Evolutionary conservation across 2,113 vertebrate genomes (phyloP).

Genomic region (Lampris megalopsis): DNA sequence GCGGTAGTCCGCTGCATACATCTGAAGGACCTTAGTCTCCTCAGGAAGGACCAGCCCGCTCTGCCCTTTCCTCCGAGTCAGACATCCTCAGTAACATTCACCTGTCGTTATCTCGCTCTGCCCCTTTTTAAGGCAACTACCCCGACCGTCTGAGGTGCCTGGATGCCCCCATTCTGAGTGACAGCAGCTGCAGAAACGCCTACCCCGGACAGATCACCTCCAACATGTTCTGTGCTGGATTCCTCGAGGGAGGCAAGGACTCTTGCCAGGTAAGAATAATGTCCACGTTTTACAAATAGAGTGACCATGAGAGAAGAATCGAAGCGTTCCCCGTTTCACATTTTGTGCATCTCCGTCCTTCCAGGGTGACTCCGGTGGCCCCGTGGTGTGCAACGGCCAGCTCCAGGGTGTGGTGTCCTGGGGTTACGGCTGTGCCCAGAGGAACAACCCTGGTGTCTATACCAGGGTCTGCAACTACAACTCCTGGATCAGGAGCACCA

Average conservation of each 20-base stretch:
- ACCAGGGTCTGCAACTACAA: constrained; percentile 86
- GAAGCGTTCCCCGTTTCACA: constrained; percentile 5
- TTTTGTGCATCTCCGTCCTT: constrained; percentile 30
- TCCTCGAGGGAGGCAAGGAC: constrained; percentile 90
- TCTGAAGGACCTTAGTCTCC: too few species aligned
- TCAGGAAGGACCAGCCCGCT: too few species aligned
- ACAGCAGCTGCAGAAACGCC: constrained; percentile 68
- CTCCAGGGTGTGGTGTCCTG: constrained; percentile 91
- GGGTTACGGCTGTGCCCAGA: constrained; percentile 86
- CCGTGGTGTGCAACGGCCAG: constrained; percentile 81
- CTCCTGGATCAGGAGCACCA: constrained; percentile 81
- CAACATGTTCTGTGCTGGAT: constrained; percentile 92
- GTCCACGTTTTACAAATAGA: neutral
- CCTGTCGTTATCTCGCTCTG: neutral
- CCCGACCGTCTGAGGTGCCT: constrained; percentile 87
- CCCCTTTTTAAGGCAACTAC: constrained; percentile 69
- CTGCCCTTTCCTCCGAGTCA: neutral
- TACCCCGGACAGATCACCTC: constrained; percentile 87
- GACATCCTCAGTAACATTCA: neutral
- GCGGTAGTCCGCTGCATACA: too few species aligned
- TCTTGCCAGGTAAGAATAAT: constrained; percentile 89
- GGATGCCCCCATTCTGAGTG: constrained; percentile 84
- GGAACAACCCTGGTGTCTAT: constrained; percentile 85
- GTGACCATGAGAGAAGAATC: neutral
- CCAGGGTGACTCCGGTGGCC: constrained; percentile 88